A percentile compares a stretch with the other conserved stretches of the same genome.
Conservation (phyloP, 2,888 invertebrate species). For the Thereva nobilitata region DNA sequence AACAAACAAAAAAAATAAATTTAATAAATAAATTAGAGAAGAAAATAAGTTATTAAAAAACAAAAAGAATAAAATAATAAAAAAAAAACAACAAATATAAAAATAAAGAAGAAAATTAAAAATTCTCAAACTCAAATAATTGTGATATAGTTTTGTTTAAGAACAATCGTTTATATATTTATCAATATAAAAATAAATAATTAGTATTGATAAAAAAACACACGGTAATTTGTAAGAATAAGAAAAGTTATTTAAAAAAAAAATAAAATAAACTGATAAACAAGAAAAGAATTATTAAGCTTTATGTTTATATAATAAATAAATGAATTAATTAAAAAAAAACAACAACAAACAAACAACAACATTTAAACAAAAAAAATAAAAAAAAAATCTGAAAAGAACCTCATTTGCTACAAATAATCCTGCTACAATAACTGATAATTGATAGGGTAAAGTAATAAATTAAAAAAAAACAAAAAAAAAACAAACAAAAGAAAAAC, state of each 20-base stretch:
- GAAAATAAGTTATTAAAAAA: neutral
- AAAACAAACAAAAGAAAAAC: too few species aligned
- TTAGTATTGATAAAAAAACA: constrained; percentile 1
- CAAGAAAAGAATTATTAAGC: neutral
- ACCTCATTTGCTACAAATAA: too few species aligned
- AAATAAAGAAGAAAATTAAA: constrained; percentile 2
- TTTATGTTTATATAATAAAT: neutral
- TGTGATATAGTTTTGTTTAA: constrained; percentile 40
- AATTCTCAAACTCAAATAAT: constrained; percentile 38
- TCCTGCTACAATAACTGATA: too few species aligned
- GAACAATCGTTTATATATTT: constrained; percentile 31
- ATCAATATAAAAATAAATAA: constrained; percentile 17
- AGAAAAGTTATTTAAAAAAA: neutral
- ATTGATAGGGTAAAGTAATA: too few species aligned
- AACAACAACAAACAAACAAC: neutral
- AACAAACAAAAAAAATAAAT: too few species aligned
- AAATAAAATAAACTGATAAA: constrained; percentile 1
- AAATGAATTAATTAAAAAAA: neutral
- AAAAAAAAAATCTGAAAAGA: too few species aligned
- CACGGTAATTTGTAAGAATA: constrained; percentile 1
- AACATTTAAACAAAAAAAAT: too few species aligned
- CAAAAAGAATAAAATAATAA: constrained; percentile 5
- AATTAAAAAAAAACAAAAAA: too few species aligned
- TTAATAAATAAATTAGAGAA: neutral
- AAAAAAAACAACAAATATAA: constrained; percentile 13